Evolutionary conservation across 2,888 invertebrate genomes (phyloP).

Genomic region (Tryphoninae sp.): DNA sequence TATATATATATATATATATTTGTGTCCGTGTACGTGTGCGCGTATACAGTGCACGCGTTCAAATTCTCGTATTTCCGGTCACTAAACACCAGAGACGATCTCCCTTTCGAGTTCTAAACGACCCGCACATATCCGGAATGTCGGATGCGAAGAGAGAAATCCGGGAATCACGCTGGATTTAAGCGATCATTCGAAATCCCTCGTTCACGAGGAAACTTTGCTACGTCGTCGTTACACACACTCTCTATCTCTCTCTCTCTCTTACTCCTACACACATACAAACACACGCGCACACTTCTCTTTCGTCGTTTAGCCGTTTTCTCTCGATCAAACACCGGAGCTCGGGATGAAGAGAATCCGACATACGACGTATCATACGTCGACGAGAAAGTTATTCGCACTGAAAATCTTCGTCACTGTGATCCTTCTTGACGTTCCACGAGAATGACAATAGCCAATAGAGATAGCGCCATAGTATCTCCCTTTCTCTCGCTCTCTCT

Average conservation of each 20-base stretch:
- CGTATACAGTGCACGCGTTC: conserved; percentile 13
- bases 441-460: no score
- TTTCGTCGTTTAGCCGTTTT: neutral
- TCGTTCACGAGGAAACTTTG: conserved; percentile 51
- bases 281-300: neutral
- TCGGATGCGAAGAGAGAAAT: conserved; percentile 9
- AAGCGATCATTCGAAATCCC: conserved; percentile 47
- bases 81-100: conserved; percentile 42
- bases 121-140: neutral
- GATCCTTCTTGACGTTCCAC: neutral
- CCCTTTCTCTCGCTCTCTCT: no score
- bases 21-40: neutral
- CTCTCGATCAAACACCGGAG: conserved; percentile 9
- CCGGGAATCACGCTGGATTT: conserved; percentile 53
- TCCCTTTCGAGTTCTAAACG: conserved; percentile 4
- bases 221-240: neutral
- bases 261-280: neutral
- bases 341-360: neutral
- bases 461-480: no score
- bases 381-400: conserved; percentile 12
- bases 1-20: neutral
- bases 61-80: conserved; percentile 33
- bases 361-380: no score
- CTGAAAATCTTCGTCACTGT: conserved; percentile 18
- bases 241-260: neutral